phyloP scores from a whole-genome alignment of 2,797 vertebrate species.

The Bucorvus abyssinicus region DNA sequence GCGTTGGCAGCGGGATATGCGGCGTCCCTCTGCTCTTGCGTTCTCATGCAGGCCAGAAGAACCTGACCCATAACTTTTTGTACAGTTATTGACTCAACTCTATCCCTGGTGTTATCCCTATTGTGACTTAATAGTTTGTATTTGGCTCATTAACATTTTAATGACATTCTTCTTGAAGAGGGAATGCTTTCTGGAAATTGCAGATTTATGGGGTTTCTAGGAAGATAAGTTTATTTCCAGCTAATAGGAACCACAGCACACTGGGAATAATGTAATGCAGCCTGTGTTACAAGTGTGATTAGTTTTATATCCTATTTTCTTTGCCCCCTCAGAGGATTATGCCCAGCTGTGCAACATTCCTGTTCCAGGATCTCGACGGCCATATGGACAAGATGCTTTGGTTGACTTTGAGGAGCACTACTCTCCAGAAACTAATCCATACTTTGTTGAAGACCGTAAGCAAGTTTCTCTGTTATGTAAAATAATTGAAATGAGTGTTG shows the following conservation, averaged over 20 bases:
- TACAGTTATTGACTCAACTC: conserved; percentile 3
- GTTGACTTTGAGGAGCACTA: conserved; percentile 80
- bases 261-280: conserved; percentile 25
- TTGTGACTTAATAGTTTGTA: conserved; percentile 23
- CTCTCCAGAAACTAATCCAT: conserved; percentile 74
- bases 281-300: conserved; percentile 38
- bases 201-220: conserved; percentile 59
- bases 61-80: neutral
- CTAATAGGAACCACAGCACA: conserved; percentile 7
- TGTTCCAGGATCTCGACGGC: conserved; percentile 69
- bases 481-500: neutral
- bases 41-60: neutral
- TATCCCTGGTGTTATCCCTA: neutral
- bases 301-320: conserved; percentile 32
- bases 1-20: neutral
- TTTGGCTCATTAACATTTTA: conserved; percentile 53
- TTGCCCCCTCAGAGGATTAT: conserved; percentile 81
- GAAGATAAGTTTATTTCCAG: conserved; percentile 54
- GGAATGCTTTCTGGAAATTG: conserved; percentile 10
- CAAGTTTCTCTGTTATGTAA: neutral
- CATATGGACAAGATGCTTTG: conserved; percentile 89
- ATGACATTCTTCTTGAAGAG: conserved; percentile 32
- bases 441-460: conserved; percentile 82
- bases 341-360: conserved; percentile 91
- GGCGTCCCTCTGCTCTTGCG: neutral